Percentiles rank a stretch among this genome's conserved stretches.
phyloP scores from a whole-genome alignment of 1,140 invertebrate species.

The Ips nitidus region DNA sequence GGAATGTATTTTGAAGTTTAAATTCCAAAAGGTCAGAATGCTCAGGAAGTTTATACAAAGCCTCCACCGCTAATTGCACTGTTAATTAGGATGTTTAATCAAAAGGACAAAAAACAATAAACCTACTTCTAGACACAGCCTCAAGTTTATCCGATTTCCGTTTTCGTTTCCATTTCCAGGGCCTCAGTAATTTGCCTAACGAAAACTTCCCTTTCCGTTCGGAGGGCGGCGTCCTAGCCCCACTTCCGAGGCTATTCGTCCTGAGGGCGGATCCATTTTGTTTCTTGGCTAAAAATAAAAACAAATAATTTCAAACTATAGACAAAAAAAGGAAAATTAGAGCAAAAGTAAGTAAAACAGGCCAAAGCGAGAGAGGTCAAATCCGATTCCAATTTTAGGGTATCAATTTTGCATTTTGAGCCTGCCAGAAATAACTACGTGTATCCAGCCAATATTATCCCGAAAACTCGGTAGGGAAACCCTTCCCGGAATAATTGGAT shows the following conservation, averaged over 20 bases:
- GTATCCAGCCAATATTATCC: background rate
- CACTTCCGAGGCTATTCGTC: slow-evolving; percentile 82
- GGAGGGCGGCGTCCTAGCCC: slow-evolving; percentile 73
- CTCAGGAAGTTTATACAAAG: no score
- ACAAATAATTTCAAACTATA: slow-evolving; percentile 14
- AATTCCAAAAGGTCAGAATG: no score
- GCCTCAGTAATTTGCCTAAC: slow-evolving; percentile 92
- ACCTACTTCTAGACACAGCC: slow-evolving; percentile 92
- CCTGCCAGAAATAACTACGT: background rate
- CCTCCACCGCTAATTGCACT: no score
- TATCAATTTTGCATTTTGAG: slow-evolving; percentile 7
- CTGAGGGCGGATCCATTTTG: slow-evolving; percentile 87
- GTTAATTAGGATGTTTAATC: no score
- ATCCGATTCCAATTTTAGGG: background rate
- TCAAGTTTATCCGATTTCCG: slow-evolving; percentile 98
- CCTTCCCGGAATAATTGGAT: slow-evolving; percentile 29
- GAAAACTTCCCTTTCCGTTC: slow-evolving; percentile 92
- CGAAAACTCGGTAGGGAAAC: slow-evolving; percentile 15
- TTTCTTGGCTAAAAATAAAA: slow-evolving; percentile 81
- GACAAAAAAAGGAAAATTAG: background rate
- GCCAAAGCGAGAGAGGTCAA: background rate
- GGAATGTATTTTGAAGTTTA: no score
- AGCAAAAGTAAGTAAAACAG: background rate
- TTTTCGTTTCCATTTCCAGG: slow-evolving; percentile 99
- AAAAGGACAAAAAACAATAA: background rate